Evolutionary conservation across 2,113 vertebrate species (phyloP), one percentile per base, ranked within the genome.

Genomic region (Salvelinus fontinalis): DNA sequence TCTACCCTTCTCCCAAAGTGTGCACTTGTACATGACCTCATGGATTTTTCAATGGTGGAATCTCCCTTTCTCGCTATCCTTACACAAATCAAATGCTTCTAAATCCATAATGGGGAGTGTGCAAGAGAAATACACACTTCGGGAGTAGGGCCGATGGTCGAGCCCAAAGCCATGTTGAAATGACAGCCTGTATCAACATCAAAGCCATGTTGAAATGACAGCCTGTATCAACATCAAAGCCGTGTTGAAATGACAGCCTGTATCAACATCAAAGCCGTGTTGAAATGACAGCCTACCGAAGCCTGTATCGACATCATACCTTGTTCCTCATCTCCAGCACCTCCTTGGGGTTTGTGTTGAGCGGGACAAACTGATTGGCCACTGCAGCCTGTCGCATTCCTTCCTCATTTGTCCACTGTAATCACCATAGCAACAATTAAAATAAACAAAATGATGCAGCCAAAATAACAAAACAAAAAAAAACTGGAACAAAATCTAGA

Each of bases 241-340:
- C 6, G 9, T 62, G 59, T 60, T 20, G 48, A 11, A n/a, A 2
- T 34, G 31, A 34, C 5, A 27, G 31, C 5, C 31, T 34, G 31
- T 34, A 34, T 34, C 31, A 64, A 6, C 29, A 44, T 74, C 59
- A 62, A 62, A 18, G 4, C 16, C 6, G 9, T 62, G 59, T 60
- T 20, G 48, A 11, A n/a, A 2, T 44, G 39, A 44, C 8, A 44
- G 8, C 39, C 2, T 11, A 44, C 7, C 34, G 1, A 34, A 6
- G 39, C 39, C 39, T 44, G 39, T 44, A 44, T 44, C 39, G 64
- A 7, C 29, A 44, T 74, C 92, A 67, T 81, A 99, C 98, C 98
- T 99, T 99, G 94, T 98, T 99, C 84, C 98, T 95, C 97, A 98
- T 99, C 93, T 99, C 98, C 90, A 97, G 96, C 82, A 99, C 97